Evolutionary conservation across 2,113 vertebrate genomes (phyloP), one percentile per base, ranked within the genome.

Genomic region (Zapus hudsonius): DNA sequence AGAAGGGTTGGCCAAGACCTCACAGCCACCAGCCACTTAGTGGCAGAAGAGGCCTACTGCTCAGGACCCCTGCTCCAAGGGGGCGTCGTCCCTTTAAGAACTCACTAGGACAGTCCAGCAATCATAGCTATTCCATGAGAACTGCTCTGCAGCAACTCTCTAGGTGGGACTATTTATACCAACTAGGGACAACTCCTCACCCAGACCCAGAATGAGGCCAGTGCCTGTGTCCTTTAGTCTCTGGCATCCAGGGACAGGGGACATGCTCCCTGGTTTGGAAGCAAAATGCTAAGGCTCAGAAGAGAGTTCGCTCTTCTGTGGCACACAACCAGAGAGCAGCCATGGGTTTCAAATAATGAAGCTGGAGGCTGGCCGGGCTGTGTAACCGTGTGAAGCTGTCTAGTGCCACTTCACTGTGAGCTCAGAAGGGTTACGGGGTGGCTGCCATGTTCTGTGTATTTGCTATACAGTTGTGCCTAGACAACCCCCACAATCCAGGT

Each of bases 251-350:
- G 23, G 72, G 38, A 36, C 27, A 23, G 42, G 17, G 10, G 11
- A 40, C 9, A 3, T 5, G 13, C 67, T 84, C 63, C 19, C 20
- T 42, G 78, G 19, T 23, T 61, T 67, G 52, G 25, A 31, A 87
- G 16, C 2, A 40, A 67, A 33, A 16, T 23, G n/a, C 6, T 5
- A 44, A 78, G 63, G 69, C 42, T 52, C 29, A 0, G 17, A 73
- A 40, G 38, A 9, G 69, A 1, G 0, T 59, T 36, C 2, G 2
- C 64, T 27, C 22, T 15, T 70, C 20, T 23, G 40, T 38, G 40
- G 25, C 20, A 42, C 8, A 3, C 0, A 1, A 59, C 86, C n/a
- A 79, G 29, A 33, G 23, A 25, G 27, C 1, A 0, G 42, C 16
- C 23, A 15, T 0, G 22, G 29, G 31, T 27, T 33, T 5, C 11